These are phyloP conservation scores for Morpho achilles DNA, from an alignment of 2,888 invertebrate species.

Conservation along the genomic window DNA sequence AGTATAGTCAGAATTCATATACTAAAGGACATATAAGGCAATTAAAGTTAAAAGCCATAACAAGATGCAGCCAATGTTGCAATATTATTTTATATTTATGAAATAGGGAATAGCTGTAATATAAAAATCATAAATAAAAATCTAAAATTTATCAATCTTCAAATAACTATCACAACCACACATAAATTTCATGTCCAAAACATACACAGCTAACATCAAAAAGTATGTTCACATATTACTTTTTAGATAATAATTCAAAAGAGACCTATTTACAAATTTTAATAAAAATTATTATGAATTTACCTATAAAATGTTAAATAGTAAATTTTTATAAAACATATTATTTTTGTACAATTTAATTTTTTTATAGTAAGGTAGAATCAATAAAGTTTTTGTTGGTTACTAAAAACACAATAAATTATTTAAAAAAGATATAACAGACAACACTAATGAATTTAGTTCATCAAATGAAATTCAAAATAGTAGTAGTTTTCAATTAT, in stretches of 20 bases:
- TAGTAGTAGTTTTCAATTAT: no score
- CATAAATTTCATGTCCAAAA: slow-evolving; percentile 12
- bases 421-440: no score
- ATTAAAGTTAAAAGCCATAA: no score
- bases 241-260: neutral
- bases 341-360: slow-evolving; percentile 1
- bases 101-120: neutral
- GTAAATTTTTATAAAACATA: slow-evolving; percentile 23
- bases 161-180: slow-evolving; percentile 22
- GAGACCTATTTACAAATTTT: slow-evolving; percentile 9
- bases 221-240: slow-evolving; percentile 2
- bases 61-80: no score
- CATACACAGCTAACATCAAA: slow-evolving; percentile 5
- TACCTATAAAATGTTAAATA: slow-evolving; percentile 12
- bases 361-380: no score
- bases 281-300: slow-evolving; percentile 16
- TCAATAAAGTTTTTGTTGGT: no score
- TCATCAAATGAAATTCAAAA: neutral
- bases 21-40: no score
- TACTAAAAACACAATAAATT: no score
- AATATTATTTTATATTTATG: no score
- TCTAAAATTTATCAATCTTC: slow-evolving; percentile 5
- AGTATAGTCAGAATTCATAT: no score
- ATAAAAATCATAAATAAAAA: neutral
- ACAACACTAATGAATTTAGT: no score